A percentile compares a stretch with the other conserved stretches of the same genome.
Evolutionary conservation across 2,888 invertebrate species (phyloP).

Genomic region (Rugalucina vietnamica): DNA sequence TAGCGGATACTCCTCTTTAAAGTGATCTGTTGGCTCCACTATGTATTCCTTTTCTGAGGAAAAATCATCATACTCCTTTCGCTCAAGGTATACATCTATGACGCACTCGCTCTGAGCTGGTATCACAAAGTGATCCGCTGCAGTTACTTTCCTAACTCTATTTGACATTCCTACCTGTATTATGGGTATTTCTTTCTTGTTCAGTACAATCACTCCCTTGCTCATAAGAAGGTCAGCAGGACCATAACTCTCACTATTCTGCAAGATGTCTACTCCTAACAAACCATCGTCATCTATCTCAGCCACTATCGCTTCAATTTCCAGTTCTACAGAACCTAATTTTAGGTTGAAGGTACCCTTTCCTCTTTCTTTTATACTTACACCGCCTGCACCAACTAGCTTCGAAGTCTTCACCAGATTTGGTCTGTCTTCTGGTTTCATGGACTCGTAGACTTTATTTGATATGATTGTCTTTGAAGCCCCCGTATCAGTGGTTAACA

Average conservation of each 20-base stretch:
- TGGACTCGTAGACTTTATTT: not conserved
- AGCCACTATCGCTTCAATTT: not conserved
- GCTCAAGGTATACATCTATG: conserved; percentile 43
- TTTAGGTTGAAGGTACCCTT: not conserved
- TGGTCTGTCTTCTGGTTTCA: not conserved
- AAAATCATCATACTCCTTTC: conserved; percentile 20
- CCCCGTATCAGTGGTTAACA: conserved; percentile 16
- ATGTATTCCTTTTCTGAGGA: conserved; percentile 6
- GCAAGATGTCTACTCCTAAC: conserved; percentile 5
- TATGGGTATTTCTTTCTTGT: conserved; percentile 31
- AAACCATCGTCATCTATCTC: not conserved
- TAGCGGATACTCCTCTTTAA: conserved; percentile 40
- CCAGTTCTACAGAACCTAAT: not conserved
- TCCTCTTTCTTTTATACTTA: not conserved
- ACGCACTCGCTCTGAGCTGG: conserved; percentile 36
- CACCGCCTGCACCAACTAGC: not conserved
- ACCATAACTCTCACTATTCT: not conserved
- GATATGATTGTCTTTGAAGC: conserved; percentile 7
- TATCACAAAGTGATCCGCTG: conserved; percentile 39
- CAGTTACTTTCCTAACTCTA: conserved; percentile 12
- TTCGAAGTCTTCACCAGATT: not conserved
- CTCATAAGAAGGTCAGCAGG: conserved; percentile 20
- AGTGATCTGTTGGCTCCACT: conserved; percentile 37
- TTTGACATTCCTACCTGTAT: conserved; percentile 12
- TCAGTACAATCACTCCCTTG: not conserved